A percentile compares a stretch with the other conserved stretches of the same genome.
These are phyloP conservation scores for Oryzias javanicus DNA, from an alignment of 2,113 vertebrate species.

Conservation along the genomic window DNA sequence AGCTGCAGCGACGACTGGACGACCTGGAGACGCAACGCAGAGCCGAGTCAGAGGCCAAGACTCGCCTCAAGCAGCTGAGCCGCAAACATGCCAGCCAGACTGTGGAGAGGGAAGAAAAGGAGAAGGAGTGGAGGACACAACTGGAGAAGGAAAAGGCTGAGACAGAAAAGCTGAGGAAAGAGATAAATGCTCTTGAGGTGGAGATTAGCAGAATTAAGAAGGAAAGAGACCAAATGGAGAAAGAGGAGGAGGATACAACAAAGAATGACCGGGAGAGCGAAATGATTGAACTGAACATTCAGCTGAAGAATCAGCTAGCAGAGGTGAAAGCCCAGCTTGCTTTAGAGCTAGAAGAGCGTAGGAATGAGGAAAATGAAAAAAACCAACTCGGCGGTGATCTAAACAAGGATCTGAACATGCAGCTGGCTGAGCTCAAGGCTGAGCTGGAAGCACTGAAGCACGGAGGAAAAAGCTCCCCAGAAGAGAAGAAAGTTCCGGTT, in stretches of 20 bases:
- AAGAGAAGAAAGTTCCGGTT: constrained; percentile 37
- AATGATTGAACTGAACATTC: constrained; percentile 65
- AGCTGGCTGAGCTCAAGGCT: constrained; percentile 63
- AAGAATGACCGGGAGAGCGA: constrained; percentile 57
- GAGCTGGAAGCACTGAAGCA: constrained; percentile 64
- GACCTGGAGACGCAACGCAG: constrained; percentile 76
- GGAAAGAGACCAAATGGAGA: constrained; percentile 24
- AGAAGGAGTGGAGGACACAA: constrained; percentile 56
- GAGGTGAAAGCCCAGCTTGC: constrained; percentile 65
- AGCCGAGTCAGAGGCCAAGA: constrained; percentile 73
- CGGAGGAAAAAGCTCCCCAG: constrained; percentile 6
- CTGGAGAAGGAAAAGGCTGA: constrained; percentile 72
- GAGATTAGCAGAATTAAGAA: constrained; percentile 41
- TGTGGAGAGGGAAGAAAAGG: constrained; percentile 55
- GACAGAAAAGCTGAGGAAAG: constrained; percentile 53
- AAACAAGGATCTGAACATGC: constrained; percentile 46
- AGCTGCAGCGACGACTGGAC: constrained; percentile 71
- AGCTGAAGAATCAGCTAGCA: constrained; percentile 64
- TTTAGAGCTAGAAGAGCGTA: constrained; percentile 65
- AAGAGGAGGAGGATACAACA: constrained; percentile 24
- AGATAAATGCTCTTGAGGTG: constrained; percentile 53
- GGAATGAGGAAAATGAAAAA: constrained; percentile 49
- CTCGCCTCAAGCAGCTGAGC: constrained; percentile 76
- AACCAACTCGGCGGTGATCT: constrained; percentile 26
- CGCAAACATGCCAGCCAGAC: constrained; percentile 66